Evolutionary conservation across 2,797 vertebrate genomes (phyloP).

Genomic region (Gymnocypris eckloni): DNA sequence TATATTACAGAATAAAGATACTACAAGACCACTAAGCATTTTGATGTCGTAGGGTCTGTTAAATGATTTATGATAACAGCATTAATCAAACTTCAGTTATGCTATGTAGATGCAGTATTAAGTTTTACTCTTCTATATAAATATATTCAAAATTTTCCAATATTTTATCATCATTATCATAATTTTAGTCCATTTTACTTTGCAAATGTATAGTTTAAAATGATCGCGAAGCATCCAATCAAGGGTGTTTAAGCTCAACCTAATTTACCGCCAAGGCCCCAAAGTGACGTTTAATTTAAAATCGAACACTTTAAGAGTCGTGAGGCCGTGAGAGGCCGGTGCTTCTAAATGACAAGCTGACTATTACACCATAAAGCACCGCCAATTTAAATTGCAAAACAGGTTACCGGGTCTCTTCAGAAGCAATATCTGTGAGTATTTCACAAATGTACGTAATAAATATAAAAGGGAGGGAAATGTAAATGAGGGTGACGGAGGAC

Average conservation of each 20-base stretch:
- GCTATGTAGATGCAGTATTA: not conserved
- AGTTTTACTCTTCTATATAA: not conserved
- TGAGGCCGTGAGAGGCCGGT: slow-evolving; percentile 60
- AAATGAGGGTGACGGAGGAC: slow-evolving; percentile 96
- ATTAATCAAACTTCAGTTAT: not conserved
- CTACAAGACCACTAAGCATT: not conserved
- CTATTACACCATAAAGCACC: slow-evolving; percentile 60
- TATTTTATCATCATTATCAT: not conserved
- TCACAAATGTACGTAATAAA: slow-evolving; percentile 76
- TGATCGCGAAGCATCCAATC: slow-evolving; percentile 34
- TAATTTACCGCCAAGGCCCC: slow-evolving; percentile 51
- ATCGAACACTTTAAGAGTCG: slow-evolving; percentile 59
- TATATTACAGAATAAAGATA: slow-evolving; percentile 2
- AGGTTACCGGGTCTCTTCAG: slow-evolving; percentile 75
- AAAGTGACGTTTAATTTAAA: slow-evolving; percentile 67
- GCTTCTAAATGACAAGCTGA: slow-evolving; percentile 67
- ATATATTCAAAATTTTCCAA: not conserved
- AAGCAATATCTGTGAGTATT: slow-evolving; percentile 81
- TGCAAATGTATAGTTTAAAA: slow-evolving; percentile 14
- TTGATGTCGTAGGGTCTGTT: not conserved
- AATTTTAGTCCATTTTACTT: not conserved
- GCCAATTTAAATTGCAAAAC: slow-evolving; percentile 81
- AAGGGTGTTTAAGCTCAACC: slow-evolving; percentile 46
- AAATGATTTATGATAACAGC: not conserved
- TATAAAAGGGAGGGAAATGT: slow-evolving; percentile 81